These are phyloP conservation scores for Rhinichthys osculus DNA, from an alignment of 2,797 vertebrate species.

Conservation along the genomic window DNA sequence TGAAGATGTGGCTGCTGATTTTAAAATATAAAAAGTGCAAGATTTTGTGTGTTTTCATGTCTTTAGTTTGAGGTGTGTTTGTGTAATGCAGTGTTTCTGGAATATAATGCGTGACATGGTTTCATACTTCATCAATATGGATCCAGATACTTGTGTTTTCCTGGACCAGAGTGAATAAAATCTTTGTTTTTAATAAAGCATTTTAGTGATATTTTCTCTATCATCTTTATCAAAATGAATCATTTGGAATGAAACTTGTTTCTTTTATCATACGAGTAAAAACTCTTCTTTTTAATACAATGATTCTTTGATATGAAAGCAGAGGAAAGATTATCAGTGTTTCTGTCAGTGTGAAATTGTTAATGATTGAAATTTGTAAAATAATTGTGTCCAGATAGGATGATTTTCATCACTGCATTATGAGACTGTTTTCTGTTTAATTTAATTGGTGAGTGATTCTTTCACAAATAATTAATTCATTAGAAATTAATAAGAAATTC, in stretches of 20 bases:
- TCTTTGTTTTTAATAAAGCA: conserved; percentile 20
- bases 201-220: neutral
- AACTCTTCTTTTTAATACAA: neutral
- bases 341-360: too few relatives aligned
- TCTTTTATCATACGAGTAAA: neutral
- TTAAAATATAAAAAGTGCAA: neutral
- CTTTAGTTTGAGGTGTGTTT: neutral
- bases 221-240: neutral
- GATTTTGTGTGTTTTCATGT: neutral
- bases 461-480: too few relatives aligned
- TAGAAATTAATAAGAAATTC: neutral
- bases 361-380: too few relatives aligned
- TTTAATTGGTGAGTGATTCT: too few relatives aligned
- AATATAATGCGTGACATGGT: neutral
- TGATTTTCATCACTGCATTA: neutral
- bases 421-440: neutral
- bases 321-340: neutral
- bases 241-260: neutral
- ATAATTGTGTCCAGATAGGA: too few relatives aligned
- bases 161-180: neutral
- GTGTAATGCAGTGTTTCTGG: conserved; percentile 1
- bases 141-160: neutral
- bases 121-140: neutral
- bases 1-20: too few relatives aligned
- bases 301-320: neutral